Evolutionary conservation across 2,888 invertebrate genomes (phyloP), one percentile per base, ranked within the genome.

Genomic region (Malacosoma neustria): DNA sequence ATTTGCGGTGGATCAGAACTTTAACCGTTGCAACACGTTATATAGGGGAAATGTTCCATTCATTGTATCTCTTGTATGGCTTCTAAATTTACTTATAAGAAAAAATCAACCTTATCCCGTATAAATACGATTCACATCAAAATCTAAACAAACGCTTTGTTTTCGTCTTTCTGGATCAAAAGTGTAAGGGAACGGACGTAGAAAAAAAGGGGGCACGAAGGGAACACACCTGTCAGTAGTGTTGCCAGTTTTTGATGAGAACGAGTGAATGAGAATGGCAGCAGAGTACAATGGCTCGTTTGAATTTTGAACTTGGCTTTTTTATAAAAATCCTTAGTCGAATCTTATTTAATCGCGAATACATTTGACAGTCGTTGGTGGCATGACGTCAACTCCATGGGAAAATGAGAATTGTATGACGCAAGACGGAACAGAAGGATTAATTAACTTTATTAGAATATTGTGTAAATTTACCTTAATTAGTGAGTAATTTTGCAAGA

Each of bases 181-280:
- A 29, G 11, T 29, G 13, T 39, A 61, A 62, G 66, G 68, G 73
- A 80, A 82, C 80, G 84, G 84, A 85, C 85, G 84, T 81, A 77
- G 69, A 82, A 81, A 82, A 81, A 82, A 84, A 82, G 81, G 80
- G 80, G 82, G 77, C 80, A 77, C 79, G 79, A 69, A 75, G 73
- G 80, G 81, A 81, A 82, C 82, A 74, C 84, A 84, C 85, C 84
- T 85, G 85, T 82, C 84, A 77, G 72, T 70, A 65, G 75, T 75
- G 80, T 81, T 82, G 80, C 84, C 72, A 82, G 82, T 84, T 81
- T 81, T 75, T 79, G 75, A 80, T 73, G 77, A 72, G 74, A 72
- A 63, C 77, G 67, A 69, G 70, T 80, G 79, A 82, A 82, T 80
- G 70, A 79, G 79, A 82, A 82, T 79, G 73, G 72, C 59, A 67